Conservation (phyloP, 92 coral and sea anemone genomes). For the Porites rus region DNA sequence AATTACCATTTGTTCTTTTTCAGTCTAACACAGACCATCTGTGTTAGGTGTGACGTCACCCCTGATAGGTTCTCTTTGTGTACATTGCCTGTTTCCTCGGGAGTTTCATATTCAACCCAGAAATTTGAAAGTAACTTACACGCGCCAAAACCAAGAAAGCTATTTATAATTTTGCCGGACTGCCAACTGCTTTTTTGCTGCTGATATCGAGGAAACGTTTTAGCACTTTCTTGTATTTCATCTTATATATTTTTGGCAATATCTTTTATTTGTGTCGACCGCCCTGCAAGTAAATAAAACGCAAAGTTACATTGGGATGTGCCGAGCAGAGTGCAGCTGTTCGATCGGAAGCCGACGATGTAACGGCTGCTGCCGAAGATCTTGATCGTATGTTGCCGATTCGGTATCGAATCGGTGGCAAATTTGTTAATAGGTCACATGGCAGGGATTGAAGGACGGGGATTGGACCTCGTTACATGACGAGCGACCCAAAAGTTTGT, state of each 20-base stretch:
- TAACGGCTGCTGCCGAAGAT: slow-evolving; percentile 37
- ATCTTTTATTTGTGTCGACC: slow-evolving; percentile 32
- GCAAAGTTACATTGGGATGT: slow-evolving; percentile 37
- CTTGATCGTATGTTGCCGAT: slow-evolving; percentile 17
- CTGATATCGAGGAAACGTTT: background rate
- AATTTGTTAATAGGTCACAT: slow-evolving; percentile 29
- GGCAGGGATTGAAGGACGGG: slow-evolving; percentile 20
- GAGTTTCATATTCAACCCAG: slow-evolving; percentile 5
- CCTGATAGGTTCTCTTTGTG: slow-evolving; percentile 31
- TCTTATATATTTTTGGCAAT: background rate
- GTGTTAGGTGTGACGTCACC: slow-evolving; percentile 40
- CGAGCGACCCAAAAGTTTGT: slow-evolving; percentile 57
- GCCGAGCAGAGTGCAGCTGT: slow-evolving; percentile 43
- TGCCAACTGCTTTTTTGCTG: background rate
- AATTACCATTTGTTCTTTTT: slow-evolving; percentile 44
- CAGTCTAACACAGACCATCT: slow-evolving; percentile 35
- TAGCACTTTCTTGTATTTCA: background rate
- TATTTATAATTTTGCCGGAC: slow-evolving; percentile 20
- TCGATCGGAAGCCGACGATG: slow-evolving; percentile 42
- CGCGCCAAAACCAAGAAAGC: background rate
- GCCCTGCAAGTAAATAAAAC: slow-evolving; percentile 49
- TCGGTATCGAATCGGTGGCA: slow-evolving; percentile 5
- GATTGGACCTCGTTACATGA: slow-evolving; percentile 57
- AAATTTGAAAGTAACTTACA: background rate
- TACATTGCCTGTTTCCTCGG: slow-evolving; percentile 27